Conservation (phyloP, 1,140 invertebrate genomes). For the Calliopsis andreniformis region DNA sequence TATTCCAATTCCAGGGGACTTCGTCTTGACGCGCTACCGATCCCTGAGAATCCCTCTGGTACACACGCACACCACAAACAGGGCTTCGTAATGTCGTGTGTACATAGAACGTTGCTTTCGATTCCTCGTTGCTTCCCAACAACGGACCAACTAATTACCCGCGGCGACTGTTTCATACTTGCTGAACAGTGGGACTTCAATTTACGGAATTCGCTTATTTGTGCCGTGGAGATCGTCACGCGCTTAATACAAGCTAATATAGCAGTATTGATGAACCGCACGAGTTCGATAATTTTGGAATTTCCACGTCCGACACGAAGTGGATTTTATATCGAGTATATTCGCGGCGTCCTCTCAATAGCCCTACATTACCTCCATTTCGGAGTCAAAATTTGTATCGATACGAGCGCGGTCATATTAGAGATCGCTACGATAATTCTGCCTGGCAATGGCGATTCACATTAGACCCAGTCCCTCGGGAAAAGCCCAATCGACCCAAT, state of each 20-base stretch:
- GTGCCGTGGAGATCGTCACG: background rate
- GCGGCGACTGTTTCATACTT: background rate
- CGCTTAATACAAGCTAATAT: too few relatives aligned
- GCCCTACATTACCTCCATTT: too few relatives aligned
- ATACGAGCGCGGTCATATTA: background rate
- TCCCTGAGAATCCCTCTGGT: constrained; percentile 10
- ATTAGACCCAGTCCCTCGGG: constrained; percentile 28
- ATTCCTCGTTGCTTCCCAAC: background rate
- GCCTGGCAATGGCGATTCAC: constrained; percentile 2
- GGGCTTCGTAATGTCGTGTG: constrained; percentile 11
- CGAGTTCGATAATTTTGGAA: too few relatives aligned
- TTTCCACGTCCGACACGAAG: too few relatives aligned
- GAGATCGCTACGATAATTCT: constrained; percentile 37
- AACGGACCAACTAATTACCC: constrained; percentile 19
- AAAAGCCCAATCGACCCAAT: background rate
- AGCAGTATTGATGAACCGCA: too few relatives aligned
- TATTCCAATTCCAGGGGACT: constrained; percentile 57
- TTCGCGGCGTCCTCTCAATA: too few relatives aligned
- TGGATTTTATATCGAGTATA: too few relatives aligned
- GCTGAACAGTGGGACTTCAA: background rate
- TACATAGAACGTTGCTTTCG: constrained; percentile 6
- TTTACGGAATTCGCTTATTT: constrained; percentile 4
- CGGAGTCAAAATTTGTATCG: constrained; percentile 6
- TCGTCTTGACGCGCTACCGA: constrained; percentile 27
- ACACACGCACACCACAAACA: constrained; percentile 17